phyloP scores from a whole-genome alignment of 2,113 vertebrate species.

The Oreochromis spilurus region DNA sequence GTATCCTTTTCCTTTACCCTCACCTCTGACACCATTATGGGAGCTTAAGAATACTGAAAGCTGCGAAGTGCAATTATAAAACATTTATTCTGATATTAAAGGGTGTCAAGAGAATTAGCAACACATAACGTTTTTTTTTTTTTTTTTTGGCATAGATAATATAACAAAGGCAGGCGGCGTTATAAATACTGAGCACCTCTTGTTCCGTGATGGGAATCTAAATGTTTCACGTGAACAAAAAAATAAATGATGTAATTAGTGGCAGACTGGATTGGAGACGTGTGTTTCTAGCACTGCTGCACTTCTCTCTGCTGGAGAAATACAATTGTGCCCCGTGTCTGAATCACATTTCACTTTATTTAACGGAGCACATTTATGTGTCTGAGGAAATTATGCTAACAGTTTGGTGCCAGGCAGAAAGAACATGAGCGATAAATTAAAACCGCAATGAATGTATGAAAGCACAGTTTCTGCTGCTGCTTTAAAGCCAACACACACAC shows the following conservation, averaged over 20 bases:
- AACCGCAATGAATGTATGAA: slow-evolving; percentile 13
- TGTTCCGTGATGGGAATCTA: neutral
- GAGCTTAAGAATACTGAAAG: neutral
- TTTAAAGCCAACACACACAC: neutral
- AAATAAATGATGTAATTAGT: neutral
- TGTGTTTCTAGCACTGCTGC: neutral
- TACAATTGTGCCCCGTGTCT: neutral
- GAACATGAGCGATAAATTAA: slow-evolving; percentile 24
- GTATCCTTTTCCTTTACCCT: neutral
- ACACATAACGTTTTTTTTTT: neutral
- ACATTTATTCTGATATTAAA: neutral
- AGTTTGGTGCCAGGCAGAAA: slow-evolving; percentile 22
- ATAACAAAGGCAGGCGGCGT: neutral
- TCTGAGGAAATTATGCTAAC: neutral
- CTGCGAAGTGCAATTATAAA: neutral
- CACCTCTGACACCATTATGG: neutral
- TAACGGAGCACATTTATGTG: slow-evolving; percentile 10
- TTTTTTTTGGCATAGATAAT: neutral
- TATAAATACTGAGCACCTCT: neutral
- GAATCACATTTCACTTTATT: slow-evolving; percentile 36
- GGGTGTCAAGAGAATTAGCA: neutral
- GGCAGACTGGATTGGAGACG: neutral
- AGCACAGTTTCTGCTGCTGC: neutral
- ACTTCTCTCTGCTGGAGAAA: neutral
- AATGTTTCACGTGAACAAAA: neutral